Base-by-base conservation (phyloP, 64 coral and sea anemone species). In the Stylophora pistillata region DNA sequence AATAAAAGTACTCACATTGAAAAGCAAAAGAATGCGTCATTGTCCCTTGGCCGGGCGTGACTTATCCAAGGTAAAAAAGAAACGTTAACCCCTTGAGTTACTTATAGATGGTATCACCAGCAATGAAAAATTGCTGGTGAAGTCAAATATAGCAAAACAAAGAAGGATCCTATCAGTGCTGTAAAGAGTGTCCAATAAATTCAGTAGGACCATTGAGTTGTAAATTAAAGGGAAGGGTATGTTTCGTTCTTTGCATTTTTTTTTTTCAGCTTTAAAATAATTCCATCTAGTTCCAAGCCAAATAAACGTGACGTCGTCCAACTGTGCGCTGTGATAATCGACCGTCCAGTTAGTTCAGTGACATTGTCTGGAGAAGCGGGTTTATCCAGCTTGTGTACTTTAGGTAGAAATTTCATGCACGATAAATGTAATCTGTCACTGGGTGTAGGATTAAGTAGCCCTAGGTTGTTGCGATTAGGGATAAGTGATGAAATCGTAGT, bases 301-400 rank as follows among this genome's bases (percentile, higher is more conserved):
- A 64, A n/a, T 0, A 88, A 56, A 47, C 62, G 58, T 13, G 58
- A 88, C 5, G 72, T 88, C 0, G 33, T 88, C 72, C 72, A 88
- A 47, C 55, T 60, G 72, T 87, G 86, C 7, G 72, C 71, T 0
- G 56, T 75, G 1, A 64, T 87, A 0, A 87, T 87, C 5, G 12
- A 53, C 23, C 0, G 18, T 23, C 74, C 41, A 18, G 37, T 76
- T 17, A 76, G 34, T 17, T 53, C 2, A 9, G 27, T 12, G 15
- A 87, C 15, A 16, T 74, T 75, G 11, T 21, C 12, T 0, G 11
- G 6, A 21, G 85, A 75, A 0, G 53, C 26, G 9, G 27, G 34
- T 0, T 61, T 37, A 5, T 28, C 21, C 18, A 87, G 71, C 58
- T 87, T 87, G n/a, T 87, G 85, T 26, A 75, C 85, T 87, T 74